Conservation (phyloP, 2,113 vertebrate genomes). For the Romanogobio albipinnatus region DNA sequence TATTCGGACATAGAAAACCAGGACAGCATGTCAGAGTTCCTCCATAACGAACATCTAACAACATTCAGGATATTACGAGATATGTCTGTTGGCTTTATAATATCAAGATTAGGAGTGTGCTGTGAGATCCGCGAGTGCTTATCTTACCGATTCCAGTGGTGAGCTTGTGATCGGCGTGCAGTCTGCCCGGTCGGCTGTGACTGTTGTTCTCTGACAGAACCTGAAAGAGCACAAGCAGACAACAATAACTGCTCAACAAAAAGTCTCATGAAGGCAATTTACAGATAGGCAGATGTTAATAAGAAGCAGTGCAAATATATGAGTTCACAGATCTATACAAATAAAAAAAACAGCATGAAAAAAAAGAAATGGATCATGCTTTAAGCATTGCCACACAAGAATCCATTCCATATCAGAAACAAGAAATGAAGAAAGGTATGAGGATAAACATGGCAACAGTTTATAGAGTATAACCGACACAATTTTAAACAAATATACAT, state of each 20-base stretch:
- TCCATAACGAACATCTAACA: background rate
- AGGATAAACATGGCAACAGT: conserved; percentile 72
- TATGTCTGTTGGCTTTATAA: background rate
- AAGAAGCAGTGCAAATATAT: conserved; percentile 82
- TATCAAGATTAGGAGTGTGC: background rate
- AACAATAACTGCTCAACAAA: conserved; percentile 8
- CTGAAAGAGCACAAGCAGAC: conserved; percentile 65
- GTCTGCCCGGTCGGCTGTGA: conserved; percentile 79
- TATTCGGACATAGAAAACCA: conserved; percentile 16
- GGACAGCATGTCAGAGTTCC: background rate
- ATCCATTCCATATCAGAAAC: conserved; percentile 77
- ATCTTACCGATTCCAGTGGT: conserved; percentile 84
- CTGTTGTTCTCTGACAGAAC: conserved; percentile 84
- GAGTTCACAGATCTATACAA: conserved; percentile 79
- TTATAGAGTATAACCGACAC: conserved; percentile 67
- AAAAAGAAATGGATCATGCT: conserved; percentile 80
- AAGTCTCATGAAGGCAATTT: conserved; percentile 68
- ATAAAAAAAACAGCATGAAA: background rate
- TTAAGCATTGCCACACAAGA: conserved; percentile 79
- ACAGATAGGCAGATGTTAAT: conserved; percentile 85
- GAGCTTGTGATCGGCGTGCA: conserved; percentile 84
- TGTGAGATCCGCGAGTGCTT: background rate
- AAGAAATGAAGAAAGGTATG: conserved; percentile 70
- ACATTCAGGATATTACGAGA: background rate
- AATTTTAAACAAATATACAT: conserved; percentile 79